Base-by-base conservation (phyloP, 1,140 invertebrate genomes). In the Drosophila carrolli region DNA sequence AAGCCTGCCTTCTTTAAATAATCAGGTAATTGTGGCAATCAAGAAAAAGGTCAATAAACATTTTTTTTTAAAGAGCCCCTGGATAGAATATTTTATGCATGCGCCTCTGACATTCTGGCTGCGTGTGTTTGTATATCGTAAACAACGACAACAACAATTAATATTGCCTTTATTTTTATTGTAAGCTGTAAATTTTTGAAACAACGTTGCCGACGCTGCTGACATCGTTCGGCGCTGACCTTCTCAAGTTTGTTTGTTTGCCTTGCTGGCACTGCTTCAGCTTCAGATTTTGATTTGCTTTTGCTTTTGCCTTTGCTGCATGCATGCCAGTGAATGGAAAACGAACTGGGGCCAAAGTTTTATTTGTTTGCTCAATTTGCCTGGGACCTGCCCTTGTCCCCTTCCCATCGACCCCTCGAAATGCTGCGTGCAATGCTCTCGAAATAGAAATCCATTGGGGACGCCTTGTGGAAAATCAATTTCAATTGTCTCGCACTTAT, bases 401-500 rank as follows among this genome's bases (percentile, higher is more conserved):
- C 50, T 16, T 16, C 14, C 9, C 23, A 23, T 23, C 23, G 23
- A 5, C 37, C 54, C 61, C n/a, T 11, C 23, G 41, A 32, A 58
- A 44, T 10, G 50, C 68, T 59, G 61, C 73, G 60, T 75, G 51
- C 70, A 63, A 61, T 50, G 51, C 73, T 66, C 60, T 51, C 65
- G 41, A 70, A 63, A 65, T 57, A 66, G 48, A 60, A 66, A 53
- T 73, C 55, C 67, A 71, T 71, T 58, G 67, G 29, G 65, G 43
- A 58, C 65, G 67, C 75, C 75, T 56, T 55, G 77, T 51, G 48
- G 56, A 85, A 85, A 85, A 88, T 88, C 75, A 85, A 88, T 85
- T 85, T 81, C 83, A 78, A 86, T 86, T 86, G 82, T 65, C 66
- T 86, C 65, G 61, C 81, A 86, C 82, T 82, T 75, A 72, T 80